A percentile compares a stretch with the other conserved stretches of the same genome.
Conservation (phyloP, 2,888 invertebrate genomes). For the Nipponacmea schrenckii region DNA sequence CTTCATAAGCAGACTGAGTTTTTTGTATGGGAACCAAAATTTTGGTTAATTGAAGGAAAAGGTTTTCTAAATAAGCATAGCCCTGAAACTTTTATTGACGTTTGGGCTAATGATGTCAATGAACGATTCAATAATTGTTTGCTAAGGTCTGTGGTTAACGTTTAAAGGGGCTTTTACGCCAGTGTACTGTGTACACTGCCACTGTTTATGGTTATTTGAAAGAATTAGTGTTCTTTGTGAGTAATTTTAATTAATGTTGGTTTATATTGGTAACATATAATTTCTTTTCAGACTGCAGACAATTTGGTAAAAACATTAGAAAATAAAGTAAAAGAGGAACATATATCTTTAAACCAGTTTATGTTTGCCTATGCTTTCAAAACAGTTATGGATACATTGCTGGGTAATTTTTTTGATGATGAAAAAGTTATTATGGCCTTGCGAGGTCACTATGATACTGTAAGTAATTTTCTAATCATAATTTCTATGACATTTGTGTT, state of each 20-base stretch:
- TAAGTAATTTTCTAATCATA: slow-evolving; percentile 32
- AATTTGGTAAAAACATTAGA: slow-evolving; percentile 58
- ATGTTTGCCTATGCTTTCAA: slow-evolving; percentile 61
- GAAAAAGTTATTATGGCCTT: slow-evolving; percentile 58
- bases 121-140: too few relatives aligned
- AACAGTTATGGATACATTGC: slow-evolving; percentile 43
- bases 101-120: too few relatives aligned
- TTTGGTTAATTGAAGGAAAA: background rate
- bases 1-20: too few relatives aligned
- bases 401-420: slow-evolving; percentile 56
- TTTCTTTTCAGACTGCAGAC: slow-evolving; percentile 48
- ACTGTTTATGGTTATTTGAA: too few relatives aligned
- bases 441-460: slow-evolving; percentile 54
- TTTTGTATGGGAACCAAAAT: background rate
- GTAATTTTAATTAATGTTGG: too few relatives aligned
- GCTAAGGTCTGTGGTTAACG: too few relatives aligned
- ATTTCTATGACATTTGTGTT: too few relatives aligned
- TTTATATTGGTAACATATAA: too few relatives aligned
- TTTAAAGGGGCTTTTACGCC: too few relatives aligned
- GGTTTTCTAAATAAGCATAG: background rate
- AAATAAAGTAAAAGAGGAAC: slow-evolving; percentile 55
- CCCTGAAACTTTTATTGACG: too few relatives aligned
- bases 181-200: too few relatives aligned
- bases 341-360: slow-evolving; percentile 60
- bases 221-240: too few relatives aligned